phyloP scores from a whole-genome alignment of 2,113 vertebrate genomes.

The Cervus canadensis region DNA sequence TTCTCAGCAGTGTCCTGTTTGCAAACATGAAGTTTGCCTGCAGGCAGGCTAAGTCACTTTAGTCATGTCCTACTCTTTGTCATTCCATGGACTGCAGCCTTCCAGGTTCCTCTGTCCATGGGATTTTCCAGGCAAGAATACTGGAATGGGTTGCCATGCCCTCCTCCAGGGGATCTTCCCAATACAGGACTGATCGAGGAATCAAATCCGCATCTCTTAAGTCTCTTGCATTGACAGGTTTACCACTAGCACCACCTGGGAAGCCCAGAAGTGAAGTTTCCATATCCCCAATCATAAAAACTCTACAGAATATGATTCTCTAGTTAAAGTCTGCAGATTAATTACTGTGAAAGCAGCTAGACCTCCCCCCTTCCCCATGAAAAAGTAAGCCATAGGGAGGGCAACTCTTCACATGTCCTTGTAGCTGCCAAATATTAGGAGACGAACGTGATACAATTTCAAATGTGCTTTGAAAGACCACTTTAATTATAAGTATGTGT shows the following conservation, averaged over 20 bases:
- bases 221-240: background rate
- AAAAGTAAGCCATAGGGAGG: background rate
- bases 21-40: background rate
- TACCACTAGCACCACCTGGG: background rate
- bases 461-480: background rate
- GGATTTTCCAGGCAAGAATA: background rate
- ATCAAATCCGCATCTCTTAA: background rate
- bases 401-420: background rate
- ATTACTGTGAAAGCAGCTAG: conserved; percentile 39
- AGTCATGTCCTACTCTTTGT: background rate
- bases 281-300: background rate
- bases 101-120: background rate
- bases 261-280: background rate
- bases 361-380: background rate
- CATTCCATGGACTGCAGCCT: background rate
- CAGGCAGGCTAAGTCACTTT: background rate
- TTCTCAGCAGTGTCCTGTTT: background rate
- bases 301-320: background rate
- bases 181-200: background rate
- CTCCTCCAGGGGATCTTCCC: background rate
- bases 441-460: background rate
- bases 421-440: background rate
- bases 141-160: background rate
- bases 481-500: background rate
- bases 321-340: background rate